Percentiles rank a stretch among this genome's conserved stretches.
Evolutionary conservation across 2,888 invertebrate genomes (phyloP).

Genomic region (Eupeodes luniger): DNA sequence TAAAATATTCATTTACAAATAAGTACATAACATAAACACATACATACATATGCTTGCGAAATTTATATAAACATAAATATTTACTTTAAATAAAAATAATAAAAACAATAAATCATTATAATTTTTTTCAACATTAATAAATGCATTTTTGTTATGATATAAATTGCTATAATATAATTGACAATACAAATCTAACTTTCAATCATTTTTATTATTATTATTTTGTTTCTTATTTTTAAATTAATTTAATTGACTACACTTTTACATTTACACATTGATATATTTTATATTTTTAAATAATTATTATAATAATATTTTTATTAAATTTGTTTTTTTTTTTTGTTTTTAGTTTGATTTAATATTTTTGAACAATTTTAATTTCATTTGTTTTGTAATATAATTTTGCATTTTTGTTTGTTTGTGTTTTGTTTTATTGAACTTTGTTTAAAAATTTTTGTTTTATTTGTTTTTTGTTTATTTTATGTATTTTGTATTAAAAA

Average conservation of each 20-base stretch:
- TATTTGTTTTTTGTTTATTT: not conserved
- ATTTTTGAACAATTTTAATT: constrained; percentile 26
- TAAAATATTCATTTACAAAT: constrained; percentile 45
- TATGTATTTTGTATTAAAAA: constrained; percentile 42
- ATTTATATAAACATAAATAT: constrained; percentile 47
- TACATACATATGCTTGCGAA: not conserved
- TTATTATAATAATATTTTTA: constrained; percentile 35
- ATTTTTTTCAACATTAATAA: constrained; percentile 67
- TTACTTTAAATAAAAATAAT: constrained; percentile 25
- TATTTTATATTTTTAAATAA: not conserved
- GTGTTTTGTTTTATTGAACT: constrained; percentile 36
- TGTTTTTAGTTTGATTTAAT: constrained; percentile 32
- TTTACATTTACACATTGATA: constrained; percentile 74
- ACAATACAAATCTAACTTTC: constrained; percentile 72
- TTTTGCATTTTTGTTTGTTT: constrained; percentile 9
- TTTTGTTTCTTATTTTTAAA: not conserved
- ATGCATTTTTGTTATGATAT: constrained; percentile 56
- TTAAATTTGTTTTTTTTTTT: constrained; percentile 4
- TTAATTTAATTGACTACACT: constrained; percentile 72
- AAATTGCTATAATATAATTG: constrained; percentile 51
- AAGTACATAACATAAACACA: constrained; percentile 52
- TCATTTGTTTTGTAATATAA: constrained; percentile 8
- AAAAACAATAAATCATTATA: constrained; percentile 10
- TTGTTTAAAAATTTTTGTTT: constrained; percentile 51
- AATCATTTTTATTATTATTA: constrained; percentile 29